Percentiles rank a stretch among this genome's conserved stretches.
phyloP scores from a whole-genome alignment of 2,113 vertebrate species.

The Melanostigma gelatinosum region DNA sequence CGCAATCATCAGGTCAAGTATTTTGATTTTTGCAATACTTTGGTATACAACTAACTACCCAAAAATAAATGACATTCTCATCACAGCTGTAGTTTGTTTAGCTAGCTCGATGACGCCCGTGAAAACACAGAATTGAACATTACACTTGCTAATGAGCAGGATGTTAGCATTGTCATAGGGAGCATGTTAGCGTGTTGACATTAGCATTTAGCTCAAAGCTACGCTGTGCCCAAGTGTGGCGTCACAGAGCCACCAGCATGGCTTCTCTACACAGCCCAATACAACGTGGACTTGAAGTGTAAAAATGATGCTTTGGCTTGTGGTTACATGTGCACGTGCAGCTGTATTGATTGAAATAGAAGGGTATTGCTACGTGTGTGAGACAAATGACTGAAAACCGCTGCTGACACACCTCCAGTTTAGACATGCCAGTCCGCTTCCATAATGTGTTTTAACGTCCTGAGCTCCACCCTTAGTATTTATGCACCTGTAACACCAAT shows the following conservation, averaged over 20 bases:
- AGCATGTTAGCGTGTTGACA: not conserved
- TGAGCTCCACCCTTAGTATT: not conserved
- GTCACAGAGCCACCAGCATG: not conserved
- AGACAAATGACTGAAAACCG: not conserved
- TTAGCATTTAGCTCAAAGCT: not conserved
- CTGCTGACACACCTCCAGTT: not conserved
- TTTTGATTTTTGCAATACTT: not conserved
- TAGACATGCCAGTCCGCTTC: not conserved
- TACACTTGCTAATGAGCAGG: not conserved
- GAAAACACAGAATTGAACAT: not conserved
- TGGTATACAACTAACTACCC: not conserved
- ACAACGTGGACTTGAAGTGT: not conserved
- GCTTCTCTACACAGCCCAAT: not conserved
- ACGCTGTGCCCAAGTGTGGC: not conserved
- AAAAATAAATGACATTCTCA: not conserved
- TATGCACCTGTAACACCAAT: conserved; percentile 39
- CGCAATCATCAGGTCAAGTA: not conserved
- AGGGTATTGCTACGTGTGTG: not conserved
- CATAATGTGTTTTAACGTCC: conserved; percentile 8
- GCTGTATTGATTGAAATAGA: not conserved
- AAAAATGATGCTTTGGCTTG: not conserved
- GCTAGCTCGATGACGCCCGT: not conserved
- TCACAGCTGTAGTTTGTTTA: not conserved
- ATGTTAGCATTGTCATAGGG: not conserved
- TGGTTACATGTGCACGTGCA: not conserved